These are phyloP conservation scores for Paratilapia polleni DNA, from an alignment of 2,113 vertebrate species.

Conservation along the genomic window DNA sequence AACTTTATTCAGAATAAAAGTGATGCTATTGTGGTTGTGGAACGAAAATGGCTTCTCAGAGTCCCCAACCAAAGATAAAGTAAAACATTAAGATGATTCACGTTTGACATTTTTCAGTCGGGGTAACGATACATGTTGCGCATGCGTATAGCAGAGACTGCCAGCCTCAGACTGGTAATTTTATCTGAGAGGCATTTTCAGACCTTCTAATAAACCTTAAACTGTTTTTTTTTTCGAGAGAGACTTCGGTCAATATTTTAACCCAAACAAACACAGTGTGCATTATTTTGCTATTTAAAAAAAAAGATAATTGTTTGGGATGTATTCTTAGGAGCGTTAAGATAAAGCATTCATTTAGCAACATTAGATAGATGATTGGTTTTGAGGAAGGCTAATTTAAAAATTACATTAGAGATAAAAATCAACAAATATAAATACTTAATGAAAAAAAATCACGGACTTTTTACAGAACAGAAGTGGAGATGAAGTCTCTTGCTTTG, in stretches of 20 bases:
- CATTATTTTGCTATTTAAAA: neutral
- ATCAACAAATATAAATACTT: neutral
- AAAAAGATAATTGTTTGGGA: neutral
- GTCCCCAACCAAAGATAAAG: conserved; percentile 23
- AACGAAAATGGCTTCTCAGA: conserved; percentile 56
- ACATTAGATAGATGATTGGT: neutral
- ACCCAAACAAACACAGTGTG: neutral
- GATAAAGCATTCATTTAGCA: neutral
- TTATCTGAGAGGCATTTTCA: neutral
- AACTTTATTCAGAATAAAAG: neutral
- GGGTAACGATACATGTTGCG: neutral
- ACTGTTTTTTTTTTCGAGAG: neutral
- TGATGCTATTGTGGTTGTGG: neutral
- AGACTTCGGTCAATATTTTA: neutral
- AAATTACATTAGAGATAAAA: neutral
- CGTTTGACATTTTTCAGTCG: neutral
- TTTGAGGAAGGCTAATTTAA: neutral
- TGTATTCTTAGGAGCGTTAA: neutral
- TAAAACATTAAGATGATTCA: neutral
- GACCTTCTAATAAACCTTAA: no score
- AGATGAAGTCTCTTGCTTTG: neutral
- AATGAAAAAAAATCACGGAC: neutral
- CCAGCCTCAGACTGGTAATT: neutral
- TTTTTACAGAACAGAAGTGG: neutral
- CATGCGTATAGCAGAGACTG: conserved; percentile 5